Conservation (phyloP, 2,797 vertebrate species). For the Streptopelia turtur region DNA sequence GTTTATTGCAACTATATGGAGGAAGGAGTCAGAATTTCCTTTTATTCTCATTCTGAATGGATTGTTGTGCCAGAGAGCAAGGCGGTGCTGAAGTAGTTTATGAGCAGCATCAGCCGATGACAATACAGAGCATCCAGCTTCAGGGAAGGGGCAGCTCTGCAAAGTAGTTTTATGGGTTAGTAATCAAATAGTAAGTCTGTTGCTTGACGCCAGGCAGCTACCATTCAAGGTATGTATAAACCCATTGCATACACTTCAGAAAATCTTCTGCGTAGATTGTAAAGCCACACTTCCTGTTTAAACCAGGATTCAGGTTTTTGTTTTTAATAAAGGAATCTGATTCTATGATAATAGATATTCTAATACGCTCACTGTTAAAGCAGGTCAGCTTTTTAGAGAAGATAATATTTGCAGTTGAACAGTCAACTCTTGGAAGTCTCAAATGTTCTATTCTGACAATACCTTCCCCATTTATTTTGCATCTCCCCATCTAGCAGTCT, state of each 20-base stretch:
- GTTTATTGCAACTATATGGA: not conserved
- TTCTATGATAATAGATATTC: not conserved
- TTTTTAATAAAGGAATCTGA: not conserved
- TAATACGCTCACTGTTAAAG: not conserved
- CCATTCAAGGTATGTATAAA: not conserved
- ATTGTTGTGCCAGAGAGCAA: not conserved
- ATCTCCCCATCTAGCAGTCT: not conserved
- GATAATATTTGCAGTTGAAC: not conserved
- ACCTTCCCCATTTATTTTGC: not conserved
- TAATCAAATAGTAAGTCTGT: not conserved
- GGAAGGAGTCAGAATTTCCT: conserved; percentile 1
- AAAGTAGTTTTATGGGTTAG: conserved; percentile 4
- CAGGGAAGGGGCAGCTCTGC: not conserved
- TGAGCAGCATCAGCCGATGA: not conserved
- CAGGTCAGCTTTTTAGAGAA: not conserved
- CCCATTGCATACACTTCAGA: not conserved
- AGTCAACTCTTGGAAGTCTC: not conserved
- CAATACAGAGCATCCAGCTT: not conserved
- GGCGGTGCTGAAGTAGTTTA: conserved; percentile 3
- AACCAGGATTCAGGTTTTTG: not conserved
- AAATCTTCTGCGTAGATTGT: not conserved
- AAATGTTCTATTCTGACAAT: not conserved
- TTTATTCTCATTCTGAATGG: not conserved
- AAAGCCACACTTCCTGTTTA: not conserved
- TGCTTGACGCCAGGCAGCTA: not conserved